Percentiles rank a stretch among this genome's conserved stretches.
phyloP scores from a whole-genome alignment of 2,113 vertebrate species.

The Neofelis nebulosa region DNA sequence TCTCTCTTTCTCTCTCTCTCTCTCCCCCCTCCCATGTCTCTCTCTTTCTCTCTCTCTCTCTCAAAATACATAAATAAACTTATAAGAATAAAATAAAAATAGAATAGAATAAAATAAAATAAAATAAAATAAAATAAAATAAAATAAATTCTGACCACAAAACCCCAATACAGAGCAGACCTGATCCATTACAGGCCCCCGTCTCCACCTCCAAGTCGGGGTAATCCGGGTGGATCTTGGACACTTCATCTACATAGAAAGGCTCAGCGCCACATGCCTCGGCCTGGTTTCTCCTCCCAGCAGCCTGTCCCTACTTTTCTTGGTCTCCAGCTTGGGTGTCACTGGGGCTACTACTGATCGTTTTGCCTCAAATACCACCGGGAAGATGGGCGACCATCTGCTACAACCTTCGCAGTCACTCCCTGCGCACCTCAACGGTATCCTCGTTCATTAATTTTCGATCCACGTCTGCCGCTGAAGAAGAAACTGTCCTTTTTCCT shows the following conservation, averaged over 20 bases:
- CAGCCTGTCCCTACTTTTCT: background rate
- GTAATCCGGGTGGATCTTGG: fast-evolving
- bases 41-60: too few species aligned
- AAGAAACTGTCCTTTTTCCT: background rate
- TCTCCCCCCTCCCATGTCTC: too few species aligned
- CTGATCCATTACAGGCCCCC: too few species aligned
- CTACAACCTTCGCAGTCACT: background rate
- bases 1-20: too few species aligned
- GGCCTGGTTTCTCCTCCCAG: background rate
- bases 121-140: too few species aligned
- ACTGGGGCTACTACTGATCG: background rate
- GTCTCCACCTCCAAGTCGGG: background rate
- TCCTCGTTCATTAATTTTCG: background rate
- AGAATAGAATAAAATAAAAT: background rate
- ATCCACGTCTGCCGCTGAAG: background rate
- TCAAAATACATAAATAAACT: too few species aligned
- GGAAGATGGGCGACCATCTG: background rate
- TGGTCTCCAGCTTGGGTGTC: background rate
- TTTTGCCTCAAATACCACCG: fast-evolving
- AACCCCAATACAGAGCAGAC: background rate
- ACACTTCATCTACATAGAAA: fast-evolving
- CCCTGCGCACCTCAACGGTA: background rate
- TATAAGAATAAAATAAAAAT: too few species aligned
- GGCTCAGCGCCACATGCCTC: background rate
- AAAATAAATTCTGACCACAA: background rate